Evolutionary conservation across 2,113 vertebrate genomes (phyloP).

Genomic region (Nothobranchius kuhntae): DNA sequence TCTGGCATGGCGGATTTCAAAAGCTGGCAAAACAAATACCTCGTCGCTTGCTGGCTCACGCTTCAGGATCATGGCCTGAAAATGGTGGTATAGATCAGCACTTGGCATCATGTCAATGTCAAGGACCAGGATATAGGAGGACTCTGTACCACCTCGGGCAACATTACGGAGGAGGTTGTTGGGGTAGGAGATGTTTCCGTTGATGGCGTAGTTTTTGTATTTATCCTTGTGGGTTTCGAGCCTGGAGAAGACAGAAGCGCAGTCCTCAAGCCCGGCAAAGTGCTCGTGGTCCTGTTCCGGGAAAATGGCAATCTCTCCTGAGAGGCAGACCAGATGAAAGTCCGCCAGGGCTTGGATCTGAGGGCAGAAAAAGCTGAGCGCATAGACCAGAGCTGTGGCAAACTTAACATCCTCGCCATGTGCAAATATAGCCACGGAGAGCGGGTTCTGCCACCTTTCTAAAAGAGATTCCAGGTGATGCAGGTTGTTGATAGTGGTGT

Average conservation of each 20-base stretch:
- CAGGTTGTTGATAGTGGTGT: slow-evolving; percentile 88
- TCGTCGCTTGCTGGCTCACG: slow-evolving; percentile 46
- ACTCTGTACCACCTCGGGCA: slow-evolving; percentile 79
- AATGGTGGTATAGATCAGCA: slow-evolving; percentile 80
- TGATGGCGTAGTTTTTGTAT: slow-evolving; percentile 84
- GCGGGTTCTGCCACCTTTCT: slow-evolving; percentile 84
- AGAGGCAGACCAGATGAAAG: slow-evolving; percentile 88
- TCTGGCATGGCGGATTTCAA: slow-evolving; percentile 87
- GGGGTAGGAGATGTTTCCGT: slow-evolving; percentile 87
- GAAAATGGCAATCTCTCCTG: slow-evolving; percentile 83
- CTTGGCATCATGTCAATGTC: slow-evolving; percentile 92
- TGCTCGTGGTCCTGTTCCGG: slow-evolving; percentile 83
- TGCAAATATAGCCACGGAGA: slow-evolving; percentile 87
- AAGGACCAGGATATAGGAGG: slow-evolving; percentile 81
- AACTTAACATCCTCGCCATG: slow-evolving; percentile 84
- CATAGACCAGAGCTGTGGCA: slow-evolving; percentile 83
- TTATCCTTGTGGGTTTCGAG: slow-evolving; percentile 79
- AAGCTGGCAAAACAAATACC: slow-evolving; percentile 88
- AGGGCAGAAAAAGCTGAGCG: slow-evolving; percentile 85
- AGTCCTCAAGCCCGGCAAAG: slow-evolving; percentile 83
- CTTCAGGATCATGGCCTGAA: slow-evolving; percentile 71
- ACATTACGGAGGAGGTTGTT: slow-evolving; percentile 91
- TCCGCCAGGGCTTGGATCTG: slow-evolving; percentile 83
- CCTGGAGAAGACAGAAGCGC: slow-evolving; percentile 82
- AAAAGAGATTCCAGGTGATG: slow-evolving; percentile 84